Evolutionary conservation across 2,797 vertebrate species (phyloP).

Genomic region (Pangasius mekongensis): DNA sequence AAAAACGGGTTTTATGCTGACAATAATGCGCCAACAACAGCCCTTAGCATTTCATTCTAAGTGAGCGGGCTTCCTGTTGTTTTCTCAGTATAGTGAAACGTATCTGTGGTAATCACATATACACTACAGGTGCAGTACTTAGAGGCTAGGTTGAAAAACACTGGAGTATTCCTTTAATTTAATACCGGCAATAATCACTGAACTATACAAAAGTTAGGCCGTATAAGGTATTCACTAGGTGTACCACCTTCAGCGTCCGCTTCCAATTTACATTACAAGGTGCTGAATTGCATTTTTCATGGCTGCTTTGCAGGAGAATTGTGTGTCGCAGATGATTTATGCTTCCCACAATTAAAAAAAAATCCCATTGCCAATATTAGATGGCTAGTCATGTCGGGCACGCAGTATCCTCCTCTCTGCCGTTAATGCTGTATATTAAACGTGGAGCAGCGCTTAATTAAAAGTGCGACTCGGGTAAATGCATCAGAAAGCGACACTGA

Average conservation of each 20-base stretch:
- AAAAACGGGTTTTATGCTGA: background rate
- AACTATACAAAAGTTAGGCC: background rate
- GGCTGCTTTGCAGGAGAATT: conserved; percentile 73
- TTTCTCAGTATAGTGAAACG: background rate
- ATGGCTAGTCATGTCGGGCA: conserved; percentile 75
- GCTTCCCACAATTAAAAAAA: conserved; percentile 63
- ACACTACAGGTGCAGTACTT: background rate
- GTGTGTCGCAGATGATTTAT: conserved; percentile 77
- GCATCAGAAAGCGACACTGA: conserved; percentile 77
- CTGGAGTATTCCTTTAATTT: background rate
- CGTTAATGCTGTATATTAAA: conserved; percentile 81
- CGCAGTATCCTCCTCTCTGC: conserved; percentile 23
- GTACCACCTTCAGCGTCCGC: background rate
- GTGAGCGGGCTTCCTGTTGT: background rate
- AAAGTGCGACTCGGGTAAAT: conserved; percentile 68
- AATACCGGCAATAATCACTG: background rate
- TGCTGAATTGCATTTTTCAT: conserved; percentile 78
- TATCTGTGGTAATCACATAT: background rate
- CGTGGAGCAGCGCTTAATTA: conserved; percentile 76
- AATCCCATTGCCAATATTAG: conserved; percentile 71
- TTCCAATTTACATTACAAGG: conserved; percentile 73
- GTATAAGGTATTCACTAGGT: conserved; percentile 6
- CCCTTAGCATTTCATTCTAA: background rate
- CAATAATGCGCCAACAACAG: background rate
- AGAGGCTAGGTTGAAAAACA: background rate